Evolutionary conservation across 2,888 invertebrate species (phyloP).

Genomic region (Deroplatys truncata): DNA sequence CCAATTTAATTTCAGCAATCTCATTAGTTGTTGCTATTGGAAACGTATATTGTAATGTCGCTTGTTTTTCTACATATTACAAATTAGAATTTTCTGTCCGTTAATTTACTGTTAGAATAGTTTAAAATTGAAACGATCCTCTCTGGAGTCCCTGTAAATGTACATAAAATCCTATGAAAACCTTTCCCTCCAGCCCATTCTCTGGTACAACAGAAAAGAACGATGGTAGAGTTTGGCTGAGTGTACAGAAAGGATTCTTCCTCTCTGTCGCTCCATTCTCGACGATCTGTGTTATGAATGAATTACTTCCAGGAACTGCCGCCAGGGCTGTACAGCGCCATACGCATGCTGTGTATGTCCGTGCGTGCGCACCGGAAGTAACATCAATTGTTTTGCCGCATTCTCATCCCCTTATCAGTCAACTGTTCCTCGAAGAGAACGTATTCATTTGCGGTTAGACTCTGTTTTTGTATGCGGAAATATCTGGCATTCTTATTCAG

Average conservation of each 20-base stretch:
- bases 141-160: not conserved
- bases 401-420: not conserved
- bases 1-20: no score
- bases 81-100: no score
- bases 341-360: not conserved
- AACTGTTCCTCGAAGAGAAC: not conserved
- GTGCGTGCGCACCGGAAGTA: not conserved
- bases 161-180: not conserved
- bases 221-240: not conserved
- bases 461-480: not conserved
- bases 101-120: not conserved
- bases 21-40: no score
- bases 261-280: not conserved
- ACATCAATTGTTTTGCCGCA: not conserved
- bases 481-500: not conserved
- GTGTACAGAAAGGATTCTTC: not conserved
- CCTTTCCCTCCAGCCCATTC: no score
- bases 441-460: not conserved
- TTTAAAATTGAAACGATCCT: not conserved
- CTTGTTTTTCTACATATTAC: no score
- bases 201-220: no score
- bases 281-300: not conserved
- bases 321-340: not conserved
- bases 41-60: no score
- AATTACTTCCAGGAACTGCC: slow-evolving; percentile 8